Evolutionary conservation across 2,888 invertebrate species (phyloP), one percentile per base, ranked within the genome.

Genomic region (Philopedon plagiatum): DNA sequence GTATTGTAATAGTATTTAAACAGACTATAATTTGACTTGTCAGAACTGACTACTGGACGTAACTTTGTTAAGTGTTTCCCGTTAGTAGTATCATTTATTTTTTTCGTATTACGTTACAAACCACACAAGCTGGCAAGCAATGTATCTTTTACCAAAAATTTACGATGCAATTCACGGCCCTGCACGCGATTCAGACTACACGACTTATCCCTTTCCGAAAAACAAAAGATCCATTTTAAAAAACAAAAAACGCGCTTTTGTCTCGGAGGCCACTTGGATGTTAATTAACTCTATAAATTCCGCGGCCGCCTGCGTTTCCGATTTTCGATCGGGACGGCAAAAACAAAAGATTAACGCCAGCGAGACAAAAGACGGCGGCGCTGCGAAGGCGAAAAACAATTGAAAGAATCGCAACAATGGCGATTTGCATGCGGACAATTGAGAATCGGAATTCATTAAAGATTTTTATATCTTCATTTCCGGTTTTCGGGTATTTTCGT

Each of bases 391-490:
- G 67, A 67, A 74, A 71, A 71, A 74, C 74, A 74, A 74, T 74
- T 74, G 74, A 74, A 74, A 74, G 74, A 74, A 74, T 74, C 71
- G 71, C 58, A 71, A 74, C 74, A 74, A 74, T 74, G 71, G 74
- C 74, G 71, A 74, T 74, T 74, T 74, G 74, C 74, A 74, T 74
- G 71, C 70, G 73, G 72, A 72, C 72, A 72, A 72, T 72, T 56
- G 72, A 51, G 72, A 63, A 67, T 67, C 71, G 66, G 76, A 76
- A 78, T 78, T 77, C 71, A 79, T 78, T 78, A 77, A 78, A 78
- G 78, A 78, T 77, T 78, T 78, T 79, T 79, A 79, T 79, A 79
- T 79, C 80, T 80, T 80, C 80, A 79, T 79, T 79, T 77, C 77
- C 78, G 75, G 77, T 74, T 51, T 76, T 73, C 65, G 75, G 74